Evolutionary conservation across 2,113 vertebrate species (phyloP), one percentile per base, ranked within the genome.

Genomic region (Hippocampus comes): DNA sequence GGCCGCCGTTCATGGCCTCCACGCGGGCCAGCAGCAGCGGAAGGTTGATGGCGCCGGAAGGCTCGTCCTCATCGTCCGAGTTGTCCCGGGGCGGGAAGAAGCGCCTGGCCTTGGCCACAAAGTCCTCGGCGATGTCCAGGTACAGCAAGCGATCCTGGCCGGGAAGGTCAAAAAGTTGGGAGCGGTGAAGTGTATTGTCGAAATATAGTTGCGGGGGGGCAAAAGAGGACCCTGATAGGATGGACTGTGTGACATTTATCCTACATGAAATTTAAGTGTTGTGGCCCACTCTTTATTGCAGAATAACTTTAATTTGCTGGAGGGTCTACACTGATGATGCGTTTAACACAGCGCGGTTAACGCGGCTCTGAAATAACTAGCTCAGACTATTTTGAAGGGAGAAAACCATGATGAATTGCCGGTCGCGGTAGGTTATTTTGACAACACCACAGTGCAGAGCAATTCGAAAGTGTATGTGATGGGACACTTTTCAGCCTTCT

Each of bases 81-180:
- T 90, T 82, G 0, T 89, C 92, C 14, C 27, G 79, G 1, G 92
- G 90, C 3, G 94, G 94, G 60, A 92, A 95, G 84, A 94, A 94
- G n/a, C 87, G 91, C 38, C 70, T 91, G 0, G 94, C 93, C 56
- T 93, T 94, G 0, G 88, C 85, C 64, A 94, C 21, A 67, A 95
- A 95, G 51, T 95, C 94, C 1, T 94, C 93, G 5, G 90, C 93
- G 5, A 89, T 90, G 1, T 95, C 94, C 3, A 95, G 89, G 56
- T 93, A 92, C 48, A 95, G 80, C 67, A 95, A 90, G 18, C 93
- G 92, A 72, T 95, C 94, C 94, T 95, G 78, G n/a, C n/a, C 56
- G 20, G 5, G 17, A 20, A 18, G 49, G n/a, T 23, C 3, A 55
- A 23, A 55, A 11, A n/a, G 49, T 51, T 18, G 18, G 49, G 6